Base-by-base conservation (phyloP, 1,140 invertebrate genomes). In the Acromyrmex heyeri region DNA sequence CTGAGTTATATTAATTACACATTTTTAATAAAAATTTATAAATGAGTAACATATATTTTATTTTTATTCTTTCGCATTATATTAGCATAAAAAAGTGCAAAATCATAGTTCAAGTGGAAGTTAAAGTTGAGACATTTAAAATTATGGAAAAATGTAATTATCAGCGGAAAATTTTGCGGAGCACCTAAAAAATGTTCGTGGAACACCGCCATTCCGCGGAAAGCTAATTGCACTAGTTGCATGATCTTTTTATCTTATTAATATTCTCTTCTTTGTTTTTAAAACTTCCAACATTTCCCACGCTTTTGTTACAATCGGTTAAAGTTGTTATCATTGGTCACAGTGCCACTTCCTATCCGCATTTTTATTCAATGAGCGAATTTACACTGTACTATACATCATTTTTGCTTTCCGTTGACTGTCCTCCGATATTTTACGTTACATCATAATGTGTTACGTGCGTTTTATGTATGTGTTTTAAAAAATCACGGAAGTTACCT, bases 81-180 rank as follows among this genome's bases (percentile, higher is more conserved):
- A 14, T 34, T n/a, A 16, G 44, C n/a, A 18, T n/a, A 16, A 8
- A 24, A 30, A 34, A 30, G 30, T 50, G 69, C 12, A 34, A 67
- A 50, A 78, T 50, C 1, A 55, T 67, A 34, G 7, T 48, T 30
- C 12, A n/a, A 53, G 24, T 21, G n/a, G 12, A 34, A 78, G 44
- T 65, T 78, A 30, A 53, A 79, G 44, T 67, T 65, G 61, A 48
- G 18, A 69, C n/a, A 24, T 48, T 30, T 24, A 30, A 59, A 59
- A 82, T 82, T 82, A 82, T 53, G 6, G 38, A 57, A 57, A 44
- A 82, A 72, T 70, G 64, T 57, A 57, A 55, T 48, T 57, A 44
- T 81, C 78, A 27, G 10, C 34, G 53, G 34, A 57, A 82, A 44
- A 82, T 82, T 73, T 72, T 59, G 67, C 53, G 67, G 30, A 59